Base-by-base conservation (phyloP, 2,113 vertebrate species). In the Podarcis cretensis region DNA sequence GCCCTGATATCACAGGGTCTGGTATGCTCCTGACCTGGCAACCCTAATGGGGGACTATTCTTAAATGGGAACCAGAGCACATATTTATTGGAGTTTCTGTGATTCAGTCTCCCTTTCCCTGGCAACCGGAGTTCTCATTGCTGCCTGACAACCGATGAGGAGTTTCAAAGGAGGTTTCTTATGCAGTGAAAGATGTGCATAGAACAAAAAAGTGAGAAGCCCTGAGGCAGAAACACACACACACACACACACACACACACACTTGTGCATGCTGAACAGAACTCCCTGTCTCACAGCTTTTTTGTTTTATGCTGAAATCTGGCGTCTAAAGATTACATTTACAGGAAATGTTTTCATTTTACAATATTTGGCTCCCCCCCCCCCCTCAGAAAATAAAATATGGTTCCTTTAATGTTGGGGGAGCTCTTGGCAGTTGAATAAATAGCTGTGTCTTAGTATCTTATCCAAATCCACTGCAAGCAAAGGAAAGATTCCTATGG, bases 311-410 rank as follows among this genome's bases (percentile, higher is more conserved):
- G 27, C 48, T 93, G 81, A 91, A 87, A 90, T 85, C 87, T 87
- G 93, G 63, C 40, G 69, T 71, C 57, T 57, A 90, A 89, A 85
- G 37, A 0, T 89, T 82, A 90, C 84, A 65, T 86, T 93, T 89
- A 87, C 87, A 91, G 82, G 85, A 94, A 93, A 54, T 21, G 21
- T 86, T 89, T 92, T 73, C 20, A 77, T 95, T 94, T 92, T 92
- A 92, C 80, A 86, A 79, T 94, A 92, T 79, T 80, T 93, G 87
- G 83, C 35, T 85, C 81, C 89, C 93, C 94, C 93, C 94, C 95
- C 93, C 94, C 94, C 91, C 93, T 95, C 90, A 94, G 91, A 88
- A 94, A 89, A 87, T 91, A 92, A 96, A 95, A 94, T 91, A 93
- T 86, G 91, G 88, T 89, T 92, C 92, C 93, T 95, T 94, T 94